Evolutionary conservation across 2,888 invertebrate species (phyloP).

Genomic region (Lasius fuliginosus): DNA sequence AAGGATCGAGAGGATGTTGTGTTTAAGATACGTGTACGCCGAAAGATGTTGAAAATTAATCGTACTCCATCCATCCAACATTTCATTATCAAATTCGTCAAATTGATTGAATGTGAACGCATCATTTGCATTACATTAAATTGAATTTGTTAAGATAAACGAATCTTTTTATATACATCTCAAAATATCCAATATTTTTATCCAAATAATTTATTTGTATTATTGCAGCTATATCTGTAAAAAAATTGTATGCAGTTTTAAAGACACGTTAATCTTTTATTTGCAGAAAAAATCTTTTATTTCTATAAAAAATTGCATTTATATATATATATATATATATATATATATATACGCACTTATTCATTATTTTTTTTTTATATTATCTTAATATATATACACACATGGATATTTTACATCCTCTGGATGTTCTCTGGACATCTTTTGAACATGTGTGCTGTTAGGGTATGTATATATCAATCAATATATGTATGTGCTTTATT

Average conservation of each 20-base stretch:
- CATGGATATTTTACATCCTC: no score
- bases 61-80: not conserved
- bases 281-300: not conserved
- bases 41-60: not conserved
- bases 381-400: no score
- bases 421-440: no score
- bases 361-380: no score
- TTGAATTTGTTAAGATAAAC: not conserved
- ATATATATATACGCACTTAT: no score
- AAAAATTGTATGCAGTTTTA: not conserved
- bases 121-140: not conserved
- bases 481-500: no score
- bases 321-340: no score
- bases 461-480: no score
- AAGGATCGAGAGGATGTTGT: not conserved
- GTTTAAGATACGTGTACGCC: not conserved
- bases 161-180: not conserved
- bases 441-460: no score
- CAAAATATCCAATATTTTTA: not conserved
- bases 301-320: not conserved
- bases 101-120: not conserved
- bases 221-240: not conserved
- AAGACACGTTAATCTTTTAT: not conserved
- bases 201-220: not conserved
- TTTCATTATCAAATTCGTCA: not conserved